phyloP scores from a whole-genome alignment of 2,797 vertebrate species.

The Lagorchestes hirsutus region DNA sequence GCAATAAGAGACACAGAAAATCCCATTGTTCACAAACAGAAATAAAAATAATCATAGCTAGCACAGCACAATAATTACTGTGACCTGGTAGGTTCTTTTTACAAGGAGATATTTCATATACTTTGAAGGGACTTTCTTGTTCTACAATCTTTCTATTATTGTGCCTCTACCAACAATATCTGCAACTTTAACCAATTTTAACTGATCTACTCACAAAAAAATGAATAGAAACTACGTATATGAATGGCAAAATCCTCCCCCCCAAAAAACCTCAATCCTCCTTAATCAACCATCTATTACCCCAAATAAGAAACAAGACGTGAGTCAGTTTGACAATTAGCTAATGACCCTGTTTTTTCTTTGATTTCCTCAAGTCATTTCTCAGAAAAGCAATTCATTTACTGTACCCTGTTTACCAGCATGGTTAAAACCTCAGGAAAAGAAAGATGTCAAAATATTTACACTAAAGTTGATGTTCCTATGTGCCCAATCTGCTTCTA shows the following conservation, averaged over 20 bases:
- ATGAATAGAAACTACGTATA: background rate
- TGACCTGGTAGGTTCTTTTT: background rate
- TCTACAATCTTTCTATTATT: conserved; percentile 13
- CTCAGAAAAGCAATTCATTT: conserved; percentile 79
- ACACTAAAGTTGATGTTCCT: conserved; percentile 57
- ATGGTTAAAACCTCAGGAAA: conserved; percentile 75
- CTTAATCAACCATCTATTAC: conserved; percentile 7
- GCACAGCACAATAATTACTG: background rate
- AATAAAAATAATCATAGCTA: background rate
- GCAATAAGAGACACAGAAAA: background rate
- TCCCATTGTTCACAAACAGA: background rate
- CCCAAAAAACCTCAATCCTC: background rate
- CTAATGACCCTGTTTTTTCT: conserved; percentile 48
- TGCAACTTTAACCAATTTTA: conserved; percentile 23
- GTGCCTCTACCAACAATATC: background rate
- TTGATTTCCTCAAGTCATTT: conserved; percentile 76
- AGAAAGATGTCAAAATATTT: conserved; percentile 73
- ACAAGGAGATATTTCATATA: background rate
- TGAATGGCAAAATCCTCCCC: background rate
- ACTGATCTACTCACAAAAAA: background rate
- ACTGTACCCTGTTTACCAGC: conserved; percentile 74
- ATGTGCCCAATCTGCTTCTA: background rate
- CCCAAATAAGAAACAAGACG: conserved; percentile 38
- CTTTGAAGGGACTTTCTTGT: background rate
- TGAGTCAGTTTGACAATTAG: conserved; percentile 46